Evolutionary conservation across 2,888 invertebrate species (phyloP).

Genomic region (Plebejus melissa): DNA sequence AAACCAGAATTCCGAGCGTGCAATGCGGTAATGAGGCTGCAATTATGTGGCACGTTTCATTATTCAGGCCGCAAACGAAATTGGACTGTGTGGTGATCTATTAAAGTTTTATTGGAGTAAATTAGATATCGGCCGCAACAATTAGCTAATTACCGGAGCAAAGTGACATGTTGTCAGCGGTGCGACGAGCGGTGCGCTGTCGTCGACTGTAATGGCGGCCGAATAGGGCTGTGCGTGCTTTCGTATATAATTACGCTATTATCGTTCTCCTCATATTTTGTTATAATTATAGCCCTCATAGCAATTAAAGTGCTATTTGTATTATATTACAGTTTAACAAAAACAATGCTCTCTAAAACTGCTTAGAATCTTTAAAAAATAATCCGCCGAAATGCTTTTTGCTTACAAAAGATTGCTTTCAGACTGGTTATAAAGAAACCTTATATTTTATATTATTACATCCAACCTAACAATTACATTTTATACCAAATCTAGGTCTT

Average conservation of each 20-base stretch:
- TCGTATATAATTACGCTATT: slow-evolving; percentile 27
- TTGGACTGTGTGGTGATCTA: background rate
- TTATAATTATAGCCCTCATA: background rate
- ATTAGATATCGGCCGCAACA: slow-evolving; percentile 42
- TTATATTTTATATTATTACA: background rate
- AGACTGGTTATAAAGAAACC: background rate
- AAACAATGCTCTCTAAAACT: background rate
- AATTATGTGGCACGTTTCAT: slow-evolving; percentile 43
- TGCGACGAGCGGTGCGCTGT: slow-evolving; percentile 43
- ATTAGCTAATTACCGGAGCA: slow-evolving; percentile 63
- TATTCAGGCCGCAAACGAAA: slow-evolving; percentile 23
- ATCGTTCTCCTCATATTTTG: slow-evolving; percentile 17
- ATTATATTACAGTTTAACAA: background rate
- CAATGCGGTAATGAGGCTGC: slow-evolving; percentile 50
- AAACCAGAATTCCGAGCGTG: slow-evolving; percentile 41
- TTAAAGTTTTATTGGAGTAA: slow-evolving; percentile 32
- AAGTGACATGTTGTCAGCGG: slow-evolving; percentile 50
- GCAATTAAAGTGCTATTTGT: slow-evolving; percentile 17
- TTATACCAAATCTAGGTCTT: background rate
- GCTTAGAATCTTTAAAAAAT: background rate
- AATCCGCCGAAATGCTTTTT: background rate
- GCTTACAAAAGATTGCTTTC: background rate
- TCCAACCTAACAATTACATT: background rate
- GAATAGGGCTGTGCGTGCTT: slow-evolving; percentile 38
- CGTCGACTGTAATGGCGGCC: slow-evolving; percentile 52